A percentile compares a stretch with the other conserved stretches of the same genome.
Evolutionary conservation across 2,888 invertebrate species (phyloP).

Genomic region (Monopis laevigella): DNA sequence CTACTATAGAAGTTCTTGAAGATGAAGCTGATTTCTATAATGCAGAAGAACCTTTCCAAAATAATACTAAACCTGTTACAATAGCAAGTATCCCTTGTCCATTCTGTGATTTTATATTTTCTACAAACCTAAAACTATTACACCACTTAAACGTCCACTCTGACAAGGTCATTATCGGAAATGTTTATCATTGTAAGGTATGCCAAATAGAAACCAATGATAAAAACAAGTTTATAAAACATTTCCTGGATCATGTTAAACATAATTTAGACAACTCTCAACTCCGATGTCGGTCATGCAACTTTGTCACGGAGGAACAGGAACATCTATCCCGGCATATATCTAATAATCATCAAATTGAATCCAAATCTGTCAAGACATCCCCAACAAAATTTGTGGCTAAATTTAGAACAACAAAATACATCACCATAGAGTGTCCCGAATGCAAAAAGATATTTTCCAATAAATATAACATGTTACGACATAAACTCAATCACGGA

Average conservation of each 20-base stretch:
- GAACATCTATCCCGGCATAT: too few species aligned
- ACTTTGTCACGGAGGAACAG: constrained; percentile 22
- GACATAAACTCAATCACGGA: constrained; percentile 50
- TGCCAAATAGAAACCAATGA: constrained; percentile 27
- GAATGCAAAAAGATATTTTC: constrained; percentile 56
- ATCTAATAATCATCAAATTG: too few species aligned
- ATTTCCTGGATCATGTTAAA: constrained; percentile 25
- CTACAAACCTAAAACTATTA: constrained; percentile 34
- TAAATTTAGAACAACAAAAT: constrained; percentile 20
- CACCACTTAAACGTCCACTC: constrained; percentile 39
- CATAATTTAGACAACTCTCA: neutral
- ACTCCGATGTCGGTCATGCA: constrained; percentile 26
- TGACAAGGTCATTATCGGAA: constrained; percentile 22
- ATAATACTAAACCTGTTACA: neutral
- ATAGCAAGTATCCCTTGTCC: constrained; percentile 28
- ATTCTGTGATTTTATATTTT: constrained; percentile 36
- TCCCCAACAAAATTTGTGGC: too few species aligned
- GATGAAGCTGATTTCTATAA: too few species aligned
- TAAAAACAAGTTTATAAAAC: constrained; percentile 30
- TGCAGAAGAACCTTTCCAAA: neutral
- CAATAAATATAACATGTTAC: constrained; percentile 54
- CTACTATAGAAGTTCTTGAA: too few species aligned
- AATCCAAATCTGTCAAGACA: too few species aligned
- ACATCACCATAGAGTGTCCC: constrained; percentile 48
- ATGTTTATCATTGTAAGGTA: constrained; percentile 27